Conservation (phyloP, 2,888 invertebrate genomes). For the Malthinus flaveolus region DNA sequence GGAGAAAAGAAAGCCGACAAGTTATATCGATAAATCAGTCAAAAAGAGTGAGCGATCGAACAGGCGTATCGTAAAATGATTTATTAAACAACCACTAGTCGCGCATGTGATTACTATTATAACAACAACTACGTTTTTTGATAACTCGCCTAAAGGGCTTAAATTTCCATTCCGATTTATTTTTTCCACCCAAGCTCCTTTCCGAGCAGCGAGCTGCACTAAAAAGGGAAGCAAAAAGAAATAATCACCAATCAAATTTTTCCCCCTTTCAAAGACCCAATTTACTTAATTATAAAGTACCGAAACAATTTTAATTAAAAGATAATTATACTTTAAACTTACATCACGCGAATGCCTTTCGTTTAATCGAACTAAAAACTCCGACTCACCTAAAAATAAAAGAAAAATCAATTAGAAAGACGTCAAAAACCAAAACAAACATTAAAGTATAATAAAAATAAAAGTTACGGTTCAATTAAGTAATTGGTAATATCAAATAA, state of each 20-base stretch:
- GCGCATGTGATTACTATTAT: constrained; percentile 56
- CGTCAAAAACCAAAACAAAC: too few relatives aligned
- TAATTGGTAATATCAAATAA: constrained; percentile 20
- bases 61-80: constrained; percentile 54
- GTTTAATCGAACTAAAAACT: neutral
- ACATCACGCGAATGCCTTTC: constrained; percentile 7
- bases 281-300: constrained; percentile 22
- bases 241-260: constrained; percentile 24
- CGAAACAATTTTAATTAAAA: constrained; percentile 20
- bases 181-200: constrained; percentile 12
- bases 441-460: neutral
- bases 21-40: constrained; percentile 54
- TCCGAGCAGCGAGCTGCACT: neutral
- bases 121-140: constrained; percentile 53
- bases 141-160: constrained; percentile 46
- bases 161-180: constrained; percentile 38
- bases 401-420: too few relatives aligned
- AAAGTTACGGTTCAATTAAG: neutral
- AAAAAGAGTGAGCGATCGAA: constrained; percentile 50
- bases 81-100: constrained; percentile 51
- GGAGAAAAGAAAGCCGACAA: constrained; percentile 43
- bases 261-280: constrained; percentile 17
- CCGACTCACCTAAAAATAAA: constrained; percentile 21
- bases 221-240: neutral
- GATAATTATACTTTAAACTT: constrained; percentile 13